A percentile compares a stretch with the other conserved stretches of the same genome.
Evolutionary conservation across 2,797 vertebrate species (phyloP).

Genomic region (Bufotes viridis): DNA sequence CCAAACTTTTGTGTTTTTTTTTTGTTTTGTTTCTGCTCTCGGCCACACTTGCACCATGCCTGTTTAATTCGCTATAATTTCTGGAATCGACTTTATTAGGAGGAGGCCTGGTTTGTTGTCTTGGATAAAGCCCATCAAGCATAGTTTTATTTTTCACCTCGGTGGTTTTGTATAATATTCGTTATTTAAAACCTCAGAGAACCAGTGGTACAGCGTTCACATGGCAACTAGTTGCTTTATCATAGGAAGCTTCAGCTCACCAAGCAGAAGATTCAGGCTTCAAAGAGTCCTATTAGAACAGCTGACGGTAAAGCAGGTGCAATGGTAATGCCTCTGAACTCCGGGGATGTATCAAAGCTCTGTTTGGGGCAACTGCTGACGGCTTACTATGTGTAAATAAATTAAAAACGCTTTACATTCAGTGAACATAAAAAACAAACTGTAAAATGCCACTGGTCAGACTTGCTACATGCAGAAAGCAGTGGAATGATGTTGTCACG

Average conservation of each 20-base stretch:
- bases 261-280: slow-evolving; percentile 46
- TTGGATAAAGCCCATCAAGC: slow-evolving; percentile 3
- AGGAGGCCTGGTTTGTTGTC: background rate
- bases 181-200: slow-evolving; percentile 41
- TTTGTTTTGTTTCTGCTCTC: background rate
- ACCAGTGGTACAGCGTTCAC: slow-evolving; percentile 24
- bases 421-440: background rate
- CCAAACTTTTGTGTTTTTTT: background rate
- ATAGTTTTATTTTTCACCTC: slow-evolving; percentile 28
- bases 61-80: background rate
- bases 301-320: background rate
- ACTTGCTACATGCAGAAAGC: too few species aligned
- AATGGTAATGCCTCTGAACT: slow-evolving; percentile 20
- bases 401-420: background rate
- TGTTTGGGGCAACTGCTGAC: background rate
- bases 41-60: too few species aligned
- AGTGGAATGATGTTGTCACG: background rate
- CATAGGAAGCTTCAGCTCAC: slow-evolving; percentile 43
- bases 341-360: slow-evolving; percentile 24
- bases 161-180: slow-evolving; percentile 32
- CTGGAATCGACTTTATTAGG: background rate
- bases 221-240: slow-evolving; percentile 55
- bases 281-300: slow-evolving; percentile 48
- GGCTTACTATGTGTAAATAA: background rate
- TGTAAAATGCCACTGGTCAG: background rate